phyloP scores from a whole-genome alignment of 2,113 vertebrate species.

The Progne subis region DNA sequence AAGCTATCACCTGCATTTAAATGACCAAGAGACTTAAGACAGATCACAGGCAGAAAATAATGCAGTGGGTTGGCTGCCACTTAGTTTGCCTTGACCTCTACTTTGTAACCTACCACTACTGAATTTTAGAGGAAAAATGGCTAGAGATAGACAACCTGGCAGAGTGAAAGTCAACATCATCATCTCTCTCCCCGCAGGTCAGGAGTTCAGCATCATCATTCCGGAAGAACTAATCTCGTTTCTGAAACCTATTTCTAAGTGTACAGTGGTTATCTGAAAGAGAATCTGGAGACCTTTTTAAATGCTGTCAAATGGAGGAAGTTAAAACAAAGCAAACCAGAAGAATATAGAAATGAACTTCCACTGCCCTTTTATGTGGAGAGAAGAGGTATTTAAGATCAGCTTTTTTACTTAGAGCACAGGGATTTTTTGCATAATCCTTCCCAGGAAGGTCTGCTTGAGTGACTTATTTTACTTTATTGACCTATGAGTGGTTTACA shows the following conservation, averaged over 20 bases:
- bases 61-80: not conserved
- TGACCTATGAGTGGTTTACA: not conserved
- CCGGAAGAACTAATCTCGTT: not conserved
- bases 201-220: conserved; percentile 59
- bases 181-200: not conserved
- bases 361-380: not conserved
- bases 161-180: conserved; percentile 28
- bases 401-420: not conserved
- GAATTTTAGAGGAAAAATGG: conserved; percentile 33
- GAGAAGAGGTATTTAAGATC: not conserved
- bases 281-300: not conserved
- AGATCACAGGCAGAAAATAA: conserved; percentile 35
- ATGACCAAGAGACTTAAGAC: not conserved
- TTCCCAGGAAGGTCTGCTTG: not conserved
- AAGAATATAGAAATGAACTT: not conserved
- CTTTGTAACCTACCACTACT: conserved; percentile 27
- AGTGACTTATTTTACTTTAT: not conserved
- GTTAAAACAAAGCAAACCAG: not conserved
- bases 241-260: conserved; percentile 31
- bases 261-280: conserved; percentile 21
- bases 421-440: not conserved
- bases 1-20: not conserved
- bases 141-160: not conserved
- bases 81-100: not conserved
- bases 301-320: not conserved